Base-by-base conservation (phyloP, 2,888 invertebrate genomes). In the Drosophila formosana region DNA sequence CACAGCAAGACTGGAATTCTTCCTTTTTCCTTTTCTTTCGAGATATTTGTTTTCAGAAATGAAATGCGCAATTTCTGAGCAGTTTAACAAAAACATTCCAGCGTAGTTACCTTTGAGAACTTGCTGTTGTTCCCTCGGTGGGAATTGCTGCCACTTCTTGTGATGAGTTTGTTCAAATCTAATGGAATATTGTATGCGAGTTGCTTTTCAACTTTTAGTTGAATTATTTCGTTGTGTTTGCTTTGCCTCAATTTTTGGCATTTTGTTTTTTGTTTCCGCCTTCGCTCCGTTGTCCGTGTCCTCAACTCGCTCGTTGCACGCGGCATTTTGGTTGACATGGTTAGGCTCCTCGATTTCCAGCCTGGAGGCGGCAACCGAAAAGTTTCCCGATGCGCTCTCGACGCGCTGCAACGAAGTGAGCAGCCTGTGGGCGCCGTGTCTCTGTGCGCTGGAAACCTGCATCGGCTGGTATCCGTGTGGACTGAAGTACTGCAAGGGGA, bases 401-500 rank as follows among this genome's bases (percentile, higher is more conserved):
- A 92, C 93, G 46, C 93, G 94, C 45, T 97, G 97, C 90, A 94
- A 95, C 41, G 94, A 95, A 55, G 95, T 95, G 55, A 94, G 95
- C 66, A 95, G 95, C 83, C 93, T 94, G 66, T 94, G 95, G 93
- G 94, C 95, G 67, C 95, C 97, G 26, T 98, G 98, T 91, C 94
- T 96, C 57, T 98, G 98, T 91, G 96, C 96, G 61, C 93, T 98
- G 82, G 96, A 98, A 93, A 95, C 96, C 72, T 98, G 98, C 92
- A 96, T 98, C 57, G 97, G 97, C 58, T 98, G 98, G 98, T 98
- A 98, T 92, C 98, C 98, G 0, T 98, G 98, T 92, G 98, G 97
- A 25, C 94, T 98, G 46, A 98, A 98, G 91, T 98, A 98, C 93
- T 98, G 98, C 93, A 97, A 97, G 89, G 96, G 96, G 47, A 96